A percentile compares a stretch with the other conserved stretches of the same genome.
Conservation (phyloP, 2,888 invertebrate genomes). For the Dastarcus helophoroides region DNA sequence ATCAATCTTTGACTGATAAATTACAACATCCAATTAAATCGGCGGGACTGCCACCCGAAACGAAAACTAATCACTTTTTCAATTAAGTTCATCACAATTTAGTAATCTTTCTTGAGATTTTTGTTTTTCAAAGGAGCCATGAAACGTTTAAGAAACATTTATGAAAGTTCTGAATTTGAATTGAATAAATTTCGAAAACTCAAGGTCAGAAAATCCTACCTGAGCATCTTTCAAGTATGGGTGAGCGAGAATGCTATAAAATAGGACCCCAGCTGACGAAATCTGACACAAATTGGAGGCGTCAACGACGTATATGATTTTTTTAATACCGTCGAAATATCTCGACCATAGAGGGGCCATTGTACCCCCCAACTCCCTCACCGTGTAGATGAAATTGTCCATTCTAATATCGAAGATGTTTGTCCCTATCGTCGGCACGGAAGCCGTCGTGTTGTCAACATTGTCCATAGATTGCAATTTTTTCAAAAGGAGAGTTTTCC, state of each 20-base stretch:
- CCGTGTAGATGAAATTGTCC: constrained; percentile 20
- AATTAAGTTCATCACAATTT: no score
- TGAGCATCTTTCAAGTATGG: constrained; percentile 54
- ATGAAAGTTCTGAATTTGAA: no score
- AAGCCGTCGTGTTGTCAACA: constrained; percentile 65
- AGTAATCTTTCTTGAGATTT: no score
- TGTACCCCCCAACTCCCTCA: constrained; percentile 69
- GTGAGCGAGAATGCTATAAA: constrained; percentile 66
- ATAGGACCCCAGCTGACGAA: constrained; percentile 68
- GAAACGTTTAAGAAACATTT: no score
- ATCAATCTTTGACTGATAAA: no score
- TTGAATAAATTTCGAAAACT: no score
- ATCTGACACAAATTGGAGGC: constrained; percentile 78
- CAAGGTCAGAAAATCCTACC: constrained; percentile 35
- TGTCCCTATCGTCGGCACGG: constrained; percentile 70
- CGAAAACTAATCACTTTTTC: no score
- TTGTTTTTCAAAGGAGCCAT: no score
- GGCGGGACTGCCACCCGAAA: no score
- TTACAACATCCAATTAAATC: no score
- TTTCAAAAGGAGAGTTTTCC: constrained; percentile 69
- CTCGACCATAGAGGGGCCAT: constrained; percentile 76
- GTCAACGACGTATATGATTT: constrained; percentile 71
- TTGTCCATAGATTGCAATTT: constrained; percentile 57
- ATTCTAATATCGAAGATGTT: constrained; percentile 56
- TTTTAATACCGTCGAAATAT: constrained; percentile 55